Percentiles rank a stretch among this genome's conserved stretches.
These are phyloP conservation scores for Drosophila watanabei DNA, from an alignment of 1,140 invertebrate species.

Conservation along the genomic window DNA sequence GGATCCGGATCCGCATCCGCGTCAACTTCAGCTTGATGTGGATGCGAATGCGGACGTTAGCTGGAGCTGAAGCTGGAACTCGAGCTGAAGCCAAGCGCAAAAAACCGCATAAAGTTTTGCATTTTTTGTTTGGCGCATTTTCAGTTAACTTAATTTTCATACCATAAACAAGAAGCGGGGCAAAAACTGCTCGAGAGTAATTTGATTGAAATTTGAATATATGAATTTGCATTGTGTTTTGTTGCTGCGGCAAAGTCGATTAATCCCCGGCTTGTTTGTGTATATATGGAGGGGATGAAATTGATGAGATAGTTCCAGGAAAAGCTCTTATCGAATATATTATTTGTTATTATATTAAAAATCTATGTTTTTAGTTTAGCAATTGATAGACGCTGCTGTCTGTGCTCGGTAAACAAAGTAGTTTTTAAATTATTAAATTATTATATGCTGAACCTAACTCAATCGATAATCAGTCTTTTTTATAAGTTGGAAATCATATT, in stretches of 20 bases:
- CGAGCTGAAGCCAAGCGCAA: slow-evolving; percentile 44
- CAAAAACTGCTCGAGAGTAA: slow-evolving; percentile 24
- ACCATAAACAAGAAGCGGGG: slow-evolving; percentile 54
- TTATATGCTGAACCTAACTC: too few species aligned
- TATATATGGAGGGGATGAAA: not conserved
- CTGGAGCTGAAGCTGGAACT: slow-evolving; percentile 6
- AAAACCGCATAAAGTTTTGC: slow-evolving; percentile 57
- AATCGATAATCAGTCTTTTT: too few species aligned
- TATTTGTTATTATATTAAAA: not conserved
- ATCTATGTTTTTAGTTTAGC: too few species aligned
- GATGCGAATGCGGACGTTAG: slow-evolving; percentile 1
- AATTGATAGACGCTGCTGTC: too few species aligned
- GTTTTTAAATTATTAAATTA: too few species aligned
- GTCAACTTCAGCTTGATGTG: slow-evolving; percentile 6
- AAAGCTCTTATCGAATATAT: not conserved
- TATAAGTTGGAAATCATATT: too few species aligned
- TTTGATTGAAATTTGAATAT: slow-evolving; percentile 52
- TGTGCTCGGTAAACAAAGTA: too few species aligned
- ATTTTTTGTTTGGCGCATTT: slow-evolving; percentile 42
- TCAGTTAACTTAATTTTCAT: slow-evolving; percentile 62
- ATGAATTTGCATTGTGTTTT: slow-evolving; percentile 36
- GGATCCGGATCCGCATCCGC: slow-evolving; percentile 8
- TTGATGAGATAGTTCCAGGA: not conserved
- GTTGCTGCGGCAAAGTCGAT: slow-evolving; percentile 15
- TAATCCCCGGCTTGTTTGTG: slow-evolving; percentile 16